Conservation (phyloP, 2,113 vertebrate genomes). For the Indicator maculatus region DNA sequence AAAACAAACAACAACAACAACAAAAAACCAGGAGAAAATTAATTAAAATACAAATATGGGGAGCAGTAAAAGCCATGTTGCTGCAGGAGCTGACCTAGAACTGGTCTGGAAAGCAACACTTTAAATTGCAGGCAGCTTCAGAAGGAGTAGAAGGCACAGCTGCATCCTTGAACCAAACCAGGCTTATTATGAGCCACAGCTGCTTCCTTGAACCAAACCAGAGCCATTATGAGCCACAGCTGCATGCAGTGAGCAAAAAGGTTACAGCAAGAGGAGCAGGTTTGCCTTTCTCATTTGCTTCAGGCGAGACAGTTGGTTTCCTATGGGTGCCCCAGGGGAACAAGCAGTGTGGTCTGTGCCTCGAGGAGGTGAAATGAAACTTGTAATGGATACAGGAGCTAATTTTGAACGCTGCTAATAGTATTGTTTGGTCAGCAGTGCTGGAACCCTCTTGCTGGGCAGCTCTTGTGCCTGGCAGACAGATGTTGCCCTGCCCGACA, state of each 20-base stretch:
- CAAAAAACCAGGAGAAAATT: too few relatives aligned
- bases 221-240: background rate
- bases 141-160: background rate
- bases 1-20: background rate
- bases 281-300: rapidly evolving
- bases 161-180: background rate
- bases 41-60: background rate
- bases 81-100: background rate
- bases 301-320: background rate
- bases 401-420: background rate
- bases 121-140: background rate
- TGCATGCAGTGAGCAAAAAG: background rate
- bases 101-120: background rate
- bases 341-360: background rate
- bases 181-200: background rate
- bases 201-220: background rate
- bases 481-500: background rate
- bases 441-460: background rate
- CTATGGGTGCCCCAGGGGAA: rapidly evolving
- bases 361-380: background rate
- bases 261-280: background rate
- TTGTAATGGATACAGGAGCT: background rate
- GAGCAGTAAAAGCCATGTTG: background rate
- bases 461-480: background rate
- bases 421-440: background rate